A percentile compares a stretch with the other conserved stretches of the same genome.
Conservation (phyloP, 1,140 invertebrate species). For the Euschistus heros region DNA sequence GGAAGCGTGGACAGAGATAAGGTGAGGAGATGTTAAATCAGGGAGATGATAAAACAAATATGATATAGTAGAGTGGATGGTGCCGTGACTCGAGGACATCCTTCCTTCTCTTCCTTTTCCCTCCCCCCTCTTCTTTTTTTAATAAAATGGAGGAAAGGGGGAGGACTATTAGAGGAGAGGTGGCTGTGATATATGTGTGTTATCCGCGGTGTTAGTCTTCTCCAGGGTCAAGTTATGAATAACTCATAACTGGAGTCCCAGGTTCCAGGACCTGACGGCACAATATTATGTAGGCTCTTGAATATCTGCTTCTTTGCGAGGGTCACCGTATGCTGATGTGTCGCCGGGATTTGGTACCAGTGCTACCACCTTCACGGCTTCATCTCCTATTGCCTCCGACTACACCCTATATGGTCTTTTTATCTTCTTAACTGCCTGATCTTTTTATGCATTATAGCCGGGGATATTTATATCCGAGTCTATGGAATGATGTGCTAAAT, state of each 20-base stretch:
- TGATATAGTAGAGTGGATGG: slow-evolving; percentile 6
- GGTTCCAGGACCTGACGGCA: not conserved
- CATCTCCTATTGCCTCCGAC: too few relatives aligned
- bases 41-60: slow-evolving; percentile 1
- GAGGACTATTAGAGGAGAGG: slow-evolving; percentile 12
- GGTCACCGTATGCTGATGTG: slow-evolving; percentile 15
- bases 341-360: too few relatives aligned
- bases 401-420: too few relatives aligned
- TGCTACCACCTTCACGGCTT: too few relatives aligned
- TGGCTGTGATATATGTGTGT: slow-evolving; percentile 12
- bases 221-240: slow-evolving; percentile 15
- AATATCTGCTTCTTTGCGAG: not conserved
- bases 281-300: slow-evolving; percentile 14
- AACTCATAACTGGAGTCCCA: slow-evolving; percentile 1
- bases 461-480: too few relatives aligned
- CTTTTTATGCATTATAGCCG: too few relatives aligned
- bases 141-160: not conserved
- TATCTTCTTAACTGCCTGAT: too few relatives aligned
- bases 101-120: not conserved
- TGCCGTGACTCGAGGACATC: not conserved
- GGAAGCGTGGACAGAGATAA: not conserved
- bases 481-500: too few relatives aligned
- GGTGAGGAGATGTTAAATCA: not conserved
- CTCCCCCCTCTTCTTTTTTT: not conserved
- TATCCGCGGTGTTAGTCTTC: slow-evolving; percentile 11